phyloP scores from a whole-genome alignment of 1,140 invertebrate genomes.

The Pseudomyrmex sp. region DNA sequence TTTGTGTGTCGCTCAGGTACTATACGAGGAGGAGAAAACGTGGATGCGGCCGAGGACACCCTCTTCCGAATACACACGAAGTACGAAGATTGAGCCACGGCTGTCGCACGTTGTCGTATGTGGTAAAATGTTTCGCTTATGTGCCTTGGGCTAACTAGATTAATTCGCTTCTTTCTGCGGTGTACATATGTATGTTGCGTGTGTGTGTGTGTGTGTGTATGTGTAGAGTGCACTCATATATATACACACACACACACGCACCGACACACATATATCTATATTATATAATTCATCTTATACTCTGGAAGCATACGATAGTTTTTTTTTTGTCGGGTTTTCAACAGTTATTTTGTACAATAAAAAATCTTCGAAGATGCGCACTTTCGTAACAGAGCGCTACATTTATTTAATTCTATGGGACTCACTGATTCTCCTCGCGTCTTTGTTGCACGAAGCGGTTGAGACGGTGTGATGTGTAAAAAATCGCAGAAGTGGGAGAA shows the following conservation, averaged over 20 bases:
- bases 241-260: neutral
- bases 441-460: neutral
- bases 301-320: slow-evolving; percentile 66
- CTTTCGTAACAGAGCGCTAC: neutral
- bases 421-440: slow-evolving; percentile 1
- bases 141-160: slow-evolving; percentile 45
- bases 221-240: neutral
- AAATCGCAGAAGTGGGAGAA: neutral
- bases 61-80: slow-evolving; percentile 16
- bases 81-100: slow-evolving; percentile 47
- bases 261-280: neutral
- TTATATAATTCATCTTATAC: slow-evolving; percentile 19
- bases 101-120: slow-evolving; percentile 22
- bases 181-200: neutral
- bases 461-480: neutral
- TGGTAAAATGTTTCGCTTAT: slow-evolving; percentile 20
- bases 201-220: neutral
- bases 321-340: slow-evolving; percentile 25
- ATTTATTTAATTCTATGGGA: neutral
- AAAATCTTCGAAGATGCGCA: slow-evolving; percentile 24
- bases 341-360: slow-evolving; percentile 54
- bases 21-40: slow-evolving; percentile 48
- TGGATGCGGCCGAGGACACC: slow-evolving; percentile 26
- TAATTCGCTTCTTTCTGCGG: slow-evolving; percentile 29
- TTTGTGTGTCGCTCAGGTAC: slow-evolving; percentile 55